phyloP scores from a whole-genome alignment of 2,113 vertebrate genomes.

The Ceuthmochares aereus region DNA sequence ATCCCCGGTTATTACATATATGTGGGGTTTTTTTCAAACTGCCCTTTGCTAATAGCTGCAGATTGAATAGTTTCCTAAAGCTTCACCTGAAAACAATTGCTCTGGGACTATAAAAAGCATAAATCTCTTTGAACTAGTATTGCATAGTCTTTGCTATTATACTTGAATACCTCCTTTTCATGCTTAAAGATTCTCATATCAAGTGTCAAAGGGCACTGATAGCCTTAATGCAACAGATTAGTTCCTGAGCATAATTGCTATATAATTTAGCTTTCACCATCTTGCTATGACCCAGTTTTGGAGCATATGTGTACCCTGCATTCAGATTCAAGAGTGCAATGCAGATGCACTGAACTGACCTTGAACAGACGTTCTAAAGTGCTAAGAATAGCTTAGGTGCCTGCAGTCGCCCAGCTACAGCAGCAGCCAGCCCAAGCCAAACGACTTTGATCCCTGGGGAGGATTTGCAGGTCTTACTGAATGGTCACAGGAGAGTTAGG shows the following conservation, averaged over 20 bases:
- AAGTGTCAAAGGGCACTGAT: background rate
- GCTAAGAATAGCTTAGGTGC: constrained; percentile 12
- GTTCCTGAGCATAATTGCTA: background rate
- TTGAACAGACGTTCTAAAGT: background rate
- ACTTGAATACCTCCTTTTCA: background rate
- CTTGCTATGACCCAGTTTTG: constrained; percentile 20
- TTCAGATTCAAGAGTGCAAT: background rate
- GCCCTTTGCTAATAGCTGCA: background rate
- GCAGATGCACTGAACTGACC: background rate
- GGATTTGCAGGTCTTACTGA: background rate
- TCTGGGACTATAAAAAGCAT: background rate
- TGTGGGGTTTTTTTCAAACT: background rate
- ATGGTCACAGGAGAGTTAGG: background rate
- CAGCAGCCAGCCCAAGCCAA: background rate
- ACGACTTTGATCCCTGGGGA: background rate
- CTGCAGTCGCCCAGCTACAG: background rate
- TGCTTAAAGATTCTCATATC: background rate
- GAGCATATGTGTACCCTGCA: background rate
- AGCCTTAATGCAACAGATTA: constrained; percentile 12
- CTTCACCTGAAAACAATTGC: background rate
- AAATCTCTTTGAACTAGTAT: background rate
- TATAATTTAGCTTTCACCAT: constrained; percentile 25
- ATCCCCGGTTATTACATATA: too few relatives aligned
- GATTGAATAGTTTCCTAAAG: background rate
- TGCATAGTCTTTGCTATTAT: background rate